Percentiles rank a stretch among this genome's conserved stretches.
Conservation (phyloP, 2,888 invertebrate genomes). For the Ophion obscuratus region DNA sequence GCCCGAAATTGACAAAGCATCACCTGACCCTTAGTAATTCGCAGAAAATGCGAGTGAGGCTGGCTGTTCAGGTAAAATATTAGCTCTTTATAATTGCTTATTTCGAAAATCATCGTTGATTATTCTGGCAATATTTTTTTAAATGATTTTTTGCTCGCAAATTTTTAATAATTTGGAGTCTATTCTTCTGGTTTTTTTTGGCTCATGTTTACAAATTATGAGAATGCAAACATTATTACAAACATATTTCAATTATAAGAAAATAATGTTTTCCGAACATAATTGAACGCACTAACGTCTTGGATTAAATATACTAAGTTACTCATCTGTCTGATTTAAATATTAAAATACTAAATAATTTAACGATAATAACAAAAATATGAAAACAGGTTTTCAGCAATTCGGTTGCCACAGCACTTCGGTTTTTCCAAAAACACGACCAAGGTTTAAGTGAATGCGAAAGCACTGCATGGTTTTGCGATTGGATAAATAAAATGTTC, state of each 20-base stretch:
- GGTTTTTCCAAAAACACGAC: constrained; percentile 47
- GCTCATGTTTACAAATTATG: constrained; percentile 6
- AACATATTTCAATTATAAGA: constrained; percentile 23
- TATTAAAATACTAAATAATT: constrained; percentile 27
- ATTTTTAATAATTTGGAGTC: constrained; percentile 12
- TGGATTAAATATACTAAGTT: constrained; percentile 26
- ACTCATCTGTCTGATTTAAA: constrained; percentile 20
- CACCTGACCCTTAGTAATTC: constrained; percentile 33
- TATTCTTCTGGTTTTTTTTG: constrained; percentile 1
- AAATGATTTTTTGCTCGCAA: constrained; percentile 26
- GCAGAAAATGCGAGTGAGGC: constrained; percentile 33
- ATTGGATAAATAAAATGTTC: constrained; percentile 61
- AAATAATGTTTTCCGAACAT: constrained; percentile 16
- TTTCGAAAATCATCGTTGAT: constrained; percentile 32
- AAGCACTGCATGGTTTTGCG: constrained; percentile 58
- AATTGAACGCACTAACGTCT: constrained; percentile 20
- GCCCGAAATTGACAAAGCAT: too few relatives aligned
- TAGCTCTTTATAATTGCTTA: constrained; percentile 15
- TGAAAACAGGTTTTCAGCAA: constrained; percentile 58
- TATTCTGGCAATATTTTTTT: constrained; percentile 16
- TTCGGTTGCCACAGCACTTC: constrained; percentile 54
- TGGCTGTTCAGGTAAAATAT: constrained; percentile 55
- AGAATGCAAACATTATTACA: constrained; percentile 27
- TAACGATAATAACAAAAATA: constrained; percentile 21
- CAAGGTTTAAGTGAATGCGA: constrained; percentile 49